Percentiles rank a stretch among this genome's conserved stretches.
Conservation (phyloP, 2,797 vertebrate genomes). For the Sebastes hubbsi region DNA sequence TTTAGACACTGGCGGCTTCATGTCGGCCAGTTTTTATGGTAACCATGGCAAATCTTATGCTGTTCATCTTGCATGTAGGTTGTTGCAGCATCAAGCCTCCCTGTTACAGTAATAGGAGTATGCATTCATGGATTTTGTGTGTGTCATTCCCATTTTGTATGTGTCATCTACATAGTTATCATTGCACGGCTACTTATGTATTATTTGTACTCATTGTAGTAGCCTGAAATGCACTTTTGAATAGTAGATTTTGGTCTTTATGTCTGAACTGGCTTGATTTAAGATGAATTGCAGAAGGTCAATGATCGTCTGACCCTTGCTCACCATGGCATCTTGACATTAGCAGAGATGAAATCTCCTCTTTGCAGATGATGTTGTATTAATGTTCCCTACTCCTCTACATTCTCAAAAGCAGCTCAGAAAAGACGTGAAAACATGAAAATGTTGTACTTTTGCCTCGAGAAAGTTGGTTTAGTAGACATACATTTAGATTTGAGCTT, state of each 20-base stretch:
- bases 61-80: background rate
- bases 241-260: background rate
- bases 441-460: background rate
- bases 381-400: background rate
- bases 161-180: background rate
- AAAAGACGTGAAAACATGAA: background rate
- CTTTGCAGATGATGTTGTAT: background rate
- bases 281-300: background rate
- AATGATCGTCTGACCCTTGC: background rate
- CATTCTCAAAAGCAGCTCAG: background rate
- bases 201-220: background rate
- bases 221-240: background rate
- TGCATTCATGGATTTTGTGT: background rate
- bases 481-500: background rate
- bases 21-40: constrained; percentile 14
- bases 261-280: background rate
- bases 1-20: constrained; percentile 6
- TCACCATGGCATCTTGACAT: background rate
- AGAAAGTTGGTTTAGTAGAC: background rate
- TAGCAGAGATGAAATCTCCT: background rate
- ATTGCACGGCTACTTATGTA: background rate
- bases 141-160: background rate
- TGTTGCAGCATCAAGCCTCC: background rate
- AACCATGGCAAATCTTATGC: constrained; percentile 1
- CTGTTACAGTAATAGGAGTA: background rate